phyloP scores from a whole-genome alignment of 2,888 invertebrate species.

The Eristalis tenax region DNA sequence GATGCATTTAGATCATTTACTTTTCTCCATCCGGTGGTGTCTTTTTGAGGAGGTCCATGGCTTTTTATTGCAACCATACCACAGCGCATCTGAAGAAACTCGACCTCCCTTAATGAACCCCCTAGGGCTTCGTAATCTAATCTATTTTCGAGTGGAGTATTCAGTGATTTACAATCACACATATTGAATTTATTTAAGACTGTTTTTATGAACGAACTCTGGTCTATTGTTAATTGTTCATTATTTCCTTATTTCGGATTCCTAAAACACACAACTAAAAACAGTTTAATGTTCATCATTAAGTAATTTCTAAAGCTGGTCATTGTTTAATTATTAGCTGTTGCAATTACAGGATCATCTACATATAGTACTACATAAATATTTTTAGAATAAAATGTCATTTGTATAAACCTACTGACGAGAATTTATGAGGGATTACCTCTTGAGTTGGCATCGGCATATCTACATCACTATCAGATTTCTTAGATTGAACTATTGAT shows the following conservation, averaged over 20 bases:
- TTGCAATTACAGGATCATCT: conserved; percentile 50
- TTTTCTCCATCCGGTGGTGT: too few relatives aligned
- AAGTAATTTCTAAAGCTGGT: neutral
- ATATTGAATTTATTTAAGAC: conserved; percentile 74
- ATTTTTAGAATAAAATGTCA: conserved; percentile 7
- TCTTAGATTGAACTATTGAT: too few relatives aligned
- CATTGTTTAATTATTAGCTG: conserved; percentile 11
- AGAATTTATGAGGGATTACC: too few relatives aligned
- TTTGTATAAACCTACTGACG: neutral
- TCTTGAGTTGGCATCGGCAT: too few relatives aligned
- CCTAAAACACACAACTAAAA: too few relatives aligned
- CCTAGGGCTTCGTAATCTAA: conserved; percentile 72
- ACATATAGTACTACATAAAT: conserved; percentile 45
- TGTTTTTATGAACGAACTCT: conserved; percentile 66
- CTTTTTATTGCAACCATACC: neutral
- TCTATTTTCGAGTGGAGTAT: conserved; percentile 72
- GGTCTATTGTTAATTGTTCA: conserved; percentile 49
- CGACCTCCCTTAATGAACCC: conserved; percentile 59
- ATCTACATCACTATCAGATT: too few relatives aligned
- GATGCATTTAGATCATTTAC: too few relatives aligned
- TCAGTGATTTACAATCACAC: conserved; percentile 70
- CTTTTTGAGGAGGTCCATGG: too few relatives aligned
- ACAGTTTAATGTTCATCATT: conserved; percentile 70
- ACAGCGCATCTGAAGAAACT: conserved; percentile 51
- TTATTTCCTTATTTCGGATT: conserved; percentile 61